Evolutionary conservation across 2,113 vertebrate genomes (phyloP).

Genomic region (Casuarius casuarius): DNA sequence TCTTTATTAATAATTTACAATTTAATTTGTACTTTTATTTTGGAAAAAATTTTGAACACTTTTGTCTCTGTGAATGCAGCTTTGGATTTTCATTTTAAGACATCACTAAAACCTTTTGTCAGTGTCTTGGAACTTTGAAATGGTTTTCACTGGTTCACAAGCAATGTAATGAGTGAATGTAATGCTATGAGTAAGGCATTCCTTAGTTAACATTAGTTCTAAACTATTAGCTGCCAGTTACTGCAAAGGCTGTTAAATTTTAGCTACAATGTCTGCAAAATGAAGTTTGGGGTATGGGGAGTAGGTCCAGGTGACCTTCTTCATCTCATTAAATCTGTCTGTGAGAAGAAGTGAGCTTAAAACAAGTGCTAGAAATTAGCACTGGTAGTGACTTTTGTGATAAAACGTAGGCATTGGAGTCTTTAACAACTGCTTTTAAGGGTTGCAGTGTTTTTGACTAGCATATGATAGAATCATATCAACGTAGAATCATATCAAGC

Average conservation of each 20-base stretch:
- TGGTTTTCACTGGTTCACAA: not conserved
- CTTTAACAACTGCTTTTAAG: not conserved
- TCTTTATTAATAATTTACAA: slow-evolving; percentile 21
- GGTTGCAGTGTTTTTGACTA: not conserved
- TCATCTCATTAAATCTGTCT: not conserved
- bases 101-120: not conserved
- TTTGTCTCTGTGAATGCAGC: not conserved
- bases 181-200: not conserved
- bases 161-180: not conserved
- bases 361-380: not conserved
- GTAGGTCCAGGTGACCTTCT: not conserved
- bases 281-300: not conserved
- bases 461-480: not conserved
- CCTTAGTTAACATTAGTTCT: not conserved
- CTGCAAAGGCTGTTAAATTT: not conserved
- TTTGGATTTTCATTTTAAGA: not conserved
- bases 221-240: not conserved
- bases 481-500: not conserved
- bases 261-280: not conserved
- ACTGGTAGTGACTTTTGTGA: not conserved
- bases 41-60: not conserved
- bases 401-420: not conserved
- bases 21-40: slow-evolving; percentile 21
- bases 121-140: not conserved
- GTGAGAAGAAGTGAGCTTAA: not conserved